Base-by-base conservation (phyloP, 2,797 vertebrate genomes). In the Hemitrygon akajei region DNA sequence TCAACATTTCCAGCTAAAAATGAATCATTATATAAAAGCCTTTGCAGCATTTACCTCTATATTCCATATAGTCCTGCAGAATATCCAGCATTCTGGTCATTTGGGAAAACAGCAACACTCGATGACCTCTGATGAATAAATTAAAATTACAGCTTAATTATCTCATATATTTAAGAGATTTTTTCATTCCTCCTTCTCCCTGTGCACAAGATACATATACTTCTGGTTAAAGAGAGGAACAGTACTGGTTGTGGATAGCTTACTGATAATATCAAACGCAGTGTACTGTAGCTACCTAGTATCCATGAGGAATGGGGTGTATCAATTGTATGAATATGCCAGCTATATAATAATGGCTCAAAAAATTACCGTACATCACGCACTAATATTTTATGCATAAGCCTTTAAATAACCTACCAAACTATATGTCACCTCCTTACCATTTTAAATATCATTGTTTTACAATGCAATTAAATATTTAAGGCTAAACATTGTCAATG, bases 41-140 rank as follows among this genome's bases (percentile, higher is more conserved):
- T 18, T 93, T 20, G 14, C 60, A 60, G 34, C 11, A 66, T 94
- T 87, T 94, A 99, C 98, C 98, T 98, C 97, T 97, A 34, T 98
- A 98, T 95, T 98, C 97, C 97, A 99, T 96, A 95, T 98, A 99
- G 95, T 99, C 98, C 96, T 99, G 98, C 77, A 99, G 96, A 95
- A 99, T 98, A 95, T 99, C 98, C 94, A 99, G 96, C 96, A 98
- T 97, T 89, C 97, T 97, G 27, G 98, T 98, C 98, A 99, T 98
- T 89, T 99, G 98, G 94, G 98, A 98, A 96, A 99, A 99, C 94
- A 99, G 96, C 95, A 99, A 96, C 94, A 98, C 95, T 75, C 97
- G 96, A 94, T 99, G 98, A 94, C 98, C 97, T 91, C 98, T 99
- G 95, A 73, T 47, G 14, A 30, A n/a, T 77, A 47, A 82, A n/a